Conservation (phyloP, 2,797 vertebrate species). For the Chiloscyllium punctatum region DNA sequence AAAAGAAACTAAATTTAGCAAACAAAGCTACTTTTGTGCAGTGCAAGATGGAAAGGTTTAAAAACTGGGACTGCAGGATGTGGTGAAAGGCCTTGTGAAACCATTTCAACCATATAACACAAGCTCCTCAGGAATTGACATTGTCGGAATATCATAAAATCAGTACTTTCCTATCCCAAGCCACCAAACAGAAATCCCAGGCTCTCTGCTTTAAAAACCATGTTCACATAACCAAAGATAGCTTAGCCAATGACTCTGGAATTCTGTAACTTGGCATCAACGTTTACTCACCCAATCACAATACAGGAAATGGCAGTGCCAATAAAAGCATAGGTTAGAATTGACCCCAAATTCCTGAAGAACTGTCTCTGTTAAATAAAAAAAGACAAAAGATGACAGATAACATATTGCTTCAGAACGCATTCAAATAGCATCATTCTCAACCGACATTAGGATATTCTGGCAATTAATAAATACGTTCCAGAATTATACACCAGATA, state of each 20-base stretch:
- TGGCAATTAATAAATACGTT: too few relatives aligned
- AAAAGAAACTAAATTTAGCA: neutral
- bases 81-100: neutral
- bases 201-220: neutral
- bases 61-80: neutral
- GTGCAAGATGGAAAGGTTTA: neutral
- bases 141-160: neutral
- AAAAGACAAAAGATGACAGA: conserved; percentile 22
- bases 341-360: conserved; percentile 70
- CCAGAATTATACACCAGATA: too few relatives aligned
- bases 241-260: neutral
- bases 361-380: conserved; percentile 64
- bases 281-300: conserved; percentile 69
- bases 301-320: conserved; percentile 72
- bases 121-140: neutral
- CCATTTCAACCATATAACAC: neutral
- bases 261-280: neutral
- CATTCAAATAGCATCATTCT: neutral
- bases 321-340: conserved; percentile 72
- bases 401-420: neutral
- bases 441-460: neutral
- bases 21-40: neutral
- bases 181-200: neutral
- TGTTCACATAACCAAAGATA: too few relatives aligned
- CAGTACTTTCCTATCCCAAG: neutral